Evolutionary conservation across 2,888 invertebrate genomes (phyloP), one percentile per base, ranked within the genome.

Genomic region (Leptothorax acervorum): DNA sequence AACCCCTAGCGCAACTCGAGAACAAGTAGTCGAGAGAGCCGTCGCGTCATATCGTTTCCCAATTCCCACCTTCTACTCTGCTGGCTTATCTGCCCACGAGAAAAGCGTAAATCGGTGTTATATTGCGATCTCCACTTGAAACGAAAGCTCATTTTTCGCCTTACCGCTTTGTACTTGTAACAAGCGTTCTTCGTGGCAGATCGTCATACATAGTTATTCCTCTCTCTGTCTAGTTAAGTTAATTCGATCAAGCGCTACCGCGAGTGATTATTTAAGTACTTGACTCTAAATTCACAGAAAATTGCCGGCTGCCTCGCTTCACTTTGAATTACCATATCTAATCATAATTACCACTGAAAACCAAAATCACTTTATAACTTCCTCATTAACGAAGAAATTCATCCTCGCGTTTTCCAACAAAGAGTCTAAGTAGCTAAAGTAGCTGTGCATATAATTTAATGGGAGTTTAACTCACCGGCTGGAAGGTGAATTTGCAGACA

Each of bases 361-460:
- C 79, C 48, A 23, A 81, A 73, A 81, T 79, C 82, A 68, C 76
- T 79, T 83, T 79, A 82, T 85, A 89, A 89, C 81, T 89, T 78
- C 71, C 71, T 81, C 82, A 60, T 88, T 88, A 85, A 89, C 79
- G 85, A 73, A 73, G 76, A 60, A 86, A 86, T 89, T 76, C 82
- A 74, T 86, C 83, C 87, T 63, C 87, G 53, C 85, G 83, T 88
- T 88, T 83, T 85, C 79, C 88, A 89, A 89, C 90, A 60, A 81
- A 28, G 85, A 78, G 70, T 82, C 88, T 82, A 87, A 89, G 88
- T 87, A 89, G 89, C 90, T 78, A 62, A 89, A 87, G 88, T 86
- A 84, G 75, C 88, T 81, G 23, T 31, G 88, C 88, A 65, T 86
- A 83, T 89, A 86, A 90, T 89, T 89, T 89, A 89, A 89, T 86